Evolutionary conservation across 2,797 vertebrate genomes (phyloP).

Genomic region (Peromyscus nudipes): DNA sequence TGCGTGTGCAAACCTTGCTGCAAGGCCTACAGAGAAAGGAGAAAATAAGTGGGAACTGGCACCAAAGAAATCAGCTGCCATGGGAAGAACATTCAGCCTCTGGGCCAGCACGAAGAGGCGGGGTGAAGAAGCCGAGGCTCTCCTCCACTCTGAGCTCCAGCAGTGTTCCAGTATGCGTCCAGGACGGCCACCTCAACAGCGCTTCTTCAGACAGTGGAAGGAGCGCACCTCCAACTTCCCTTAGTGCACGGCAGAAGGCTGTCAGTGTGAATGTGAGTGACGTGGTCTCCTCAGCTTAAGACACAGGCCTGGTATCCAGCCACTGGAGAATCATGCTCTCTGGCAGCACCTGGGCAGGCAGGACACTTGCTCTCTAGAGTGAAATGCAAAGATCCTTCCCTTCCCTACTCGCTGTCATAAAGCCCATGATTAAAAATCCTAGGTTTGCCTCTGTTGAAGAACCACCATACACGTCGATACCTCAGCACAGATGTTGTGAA

Average conservation of each 20-base stretch:
- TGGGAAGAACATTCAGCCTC: constrained; percentile 45
- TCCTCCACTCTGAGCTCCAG: not conserved
- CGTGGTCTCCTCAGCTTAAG: constrained; percentile 51
- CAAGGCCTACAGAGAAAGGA: constrained; percentile 30
- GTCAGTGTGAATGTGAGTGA: constrained; percentile 35
- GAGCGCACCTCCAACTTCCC: constrained; percentile 33
- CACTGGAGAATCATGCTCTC: constrained; percentile 23
- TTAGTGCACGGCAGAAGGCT: constrained; percentile 20
- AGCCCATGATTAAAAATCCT: constrained; percentile 60
- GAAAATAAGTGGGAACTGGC: constrained; percentile 51
- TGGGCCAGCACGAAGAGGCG: constrained; percentile 26
- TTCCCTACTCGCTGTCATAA: constrained; percentile 53
- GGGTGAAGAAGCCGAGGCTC: constrained; percentile 9
- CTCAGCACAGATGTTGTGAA: constrained; percentile 36
- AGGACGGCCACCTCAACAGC: constrained; percentile 2
- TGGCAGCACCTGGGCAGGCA: constrained; percentile 7
- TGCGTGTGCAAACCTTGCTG: constrained; percentile 45
- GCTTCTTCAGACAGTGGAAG: constrained; percentile 60
- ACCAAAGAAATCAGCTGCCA: constrained; percentile 73
- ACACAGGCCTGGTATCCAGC: constrained; percentile 16
- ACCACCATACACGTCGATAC: constrained; percentile 13
- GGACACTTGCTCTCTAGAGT: not conserved
- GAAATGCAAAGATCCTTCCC: constrained; percentile 21
- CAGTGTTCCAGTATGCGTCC: constrained; percentile 5
- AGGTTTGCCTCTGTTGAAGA: constrained; percentile 47